Evolutionary conservation across 2,888 invertebrate species (phyloP).

Genomic region (Agrotis segetum): DNA sequence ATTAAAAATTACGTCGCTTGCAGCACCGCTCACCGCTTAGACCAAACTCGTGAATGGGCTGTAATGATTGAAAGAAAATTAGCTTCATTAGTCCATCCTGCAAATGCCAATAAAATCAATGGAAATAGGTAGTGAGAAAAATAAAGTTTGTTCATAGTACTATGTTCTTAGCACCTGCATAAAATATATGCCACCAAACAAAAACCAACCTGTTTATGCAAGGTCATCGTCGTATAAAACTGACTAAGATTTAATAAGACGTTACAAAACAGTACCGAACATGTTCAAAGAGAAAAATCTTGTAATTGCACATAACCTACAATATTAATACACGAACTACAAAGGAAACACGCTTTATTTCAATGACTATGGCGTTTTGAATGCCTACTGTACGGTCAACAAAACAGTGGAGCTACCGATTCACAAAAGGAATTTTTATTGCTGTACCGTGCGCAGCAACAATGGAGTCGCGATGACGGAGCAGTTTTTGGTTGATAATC

Average conservation of each 20-base stretch:
- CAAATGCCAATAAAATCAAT: neutral
- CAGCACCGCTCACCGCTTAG: no score
- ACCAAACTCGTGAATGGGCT: no score
- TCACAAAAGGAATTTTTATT: slow-evolving; percentile 73
- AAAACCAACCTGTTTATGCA: slow-evolving; percentile 15
- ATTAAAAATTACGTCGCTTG: no score
- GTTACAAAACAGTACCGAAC: slow-evolving; percentile 29
- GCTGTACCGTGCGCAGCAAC: slow-evolving; percentile 72
- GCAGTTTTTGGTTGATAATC: slow-evolving; percentile 80
- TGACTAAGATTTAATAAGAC: slow-evolving; percentile 28
- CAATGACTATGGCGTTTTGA: slow-evolving; percentile 68
- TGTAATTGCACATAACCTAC: slow-evolving; percentile 46
- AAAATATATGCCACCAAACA: no score
- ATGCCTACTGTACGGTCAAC: slow-evolving; percentile 72
- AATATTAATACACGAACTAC: slow-evolving; percentile 50
- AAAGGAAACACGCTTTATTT: slow-evolving; percentile 60
- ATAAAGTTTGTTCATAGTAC: slow-evolving; percentile 10
- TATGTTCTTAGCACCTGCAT: neutral
- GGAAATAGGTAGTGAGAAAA: neutral
- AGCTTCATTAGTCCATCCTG: neutral
- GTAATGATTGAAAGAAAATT: neutral
- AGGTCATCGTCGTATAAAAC: slow-evolving; percentile 27
- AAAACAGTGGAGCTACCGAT: slow-evolving; percentile 74
- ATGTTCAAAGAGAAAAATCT: slow-evolving; percentile 23
- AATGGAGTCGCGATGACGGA: slow-evolving; percentile 81